These are phyloP conservation scores for Clanis bilineata DNA, from an alignment of 2,888 invertebrate species.

Conservation along the genomic window DNA sequence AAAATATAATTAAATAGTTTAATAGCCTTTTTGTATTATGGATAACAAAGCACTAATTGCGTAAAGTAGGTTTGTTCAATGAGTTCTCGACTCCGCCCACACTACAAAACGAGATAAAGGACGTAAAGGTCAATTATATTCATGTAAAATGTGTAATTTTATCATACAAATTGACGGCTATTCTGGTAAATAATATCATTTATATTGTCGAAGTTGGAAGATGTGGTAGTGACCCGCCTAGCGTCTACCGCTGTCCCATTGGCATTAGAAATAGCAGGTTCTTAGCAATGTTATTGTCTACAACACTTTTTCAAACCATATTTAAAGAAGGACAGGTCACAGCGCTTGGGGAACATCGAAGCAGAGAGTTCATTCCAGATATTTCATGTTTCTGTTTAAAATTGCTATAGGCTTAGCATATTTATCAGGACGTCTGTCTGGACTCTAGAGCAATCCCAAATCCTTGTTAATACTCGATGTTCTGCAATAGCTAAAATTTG, in stretches of 20 bases:
- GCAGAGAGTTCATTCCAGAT: not conserved
- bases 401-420: not conserved
- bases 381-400: too few species aligned
- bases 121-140: slow-evolving; percentile 14
- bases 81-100: slow-evolving; percentile 9
- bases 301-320: too few species aligned
- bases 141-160: not conserved
- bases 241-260: too few species aligned
- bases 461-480: not conserved
- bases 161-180: not conserved
- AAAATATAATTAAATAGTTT: too few species aligned
- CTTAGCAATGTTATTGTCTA: too few species aligned
- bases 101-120: slow-evolving; percentile 2
- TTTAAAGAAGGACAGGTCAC: too few species aligned
- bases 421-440: not conserved
- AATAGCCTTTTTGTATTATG: not conserved
- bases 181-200: not conserved
- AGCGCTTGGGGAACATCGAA: too few species aligned
- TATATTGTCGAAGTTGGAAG: not conserved
- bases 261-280: too few species aligned
- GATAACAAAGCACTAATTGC: not conserved
- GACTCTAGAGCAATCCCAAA: not conserved
- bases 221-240: too few species aligned
- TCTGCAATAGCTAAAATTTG: too few species aligned
- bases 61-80: not conserved